Percentiles rank a stretch among this genome's conserved stretches.
These are phyloP conservation scores for Globodera ellingtonae DNA, from an alignment of 1,140 invertebrate genomes.

Conservation along the genomic window DNA sequence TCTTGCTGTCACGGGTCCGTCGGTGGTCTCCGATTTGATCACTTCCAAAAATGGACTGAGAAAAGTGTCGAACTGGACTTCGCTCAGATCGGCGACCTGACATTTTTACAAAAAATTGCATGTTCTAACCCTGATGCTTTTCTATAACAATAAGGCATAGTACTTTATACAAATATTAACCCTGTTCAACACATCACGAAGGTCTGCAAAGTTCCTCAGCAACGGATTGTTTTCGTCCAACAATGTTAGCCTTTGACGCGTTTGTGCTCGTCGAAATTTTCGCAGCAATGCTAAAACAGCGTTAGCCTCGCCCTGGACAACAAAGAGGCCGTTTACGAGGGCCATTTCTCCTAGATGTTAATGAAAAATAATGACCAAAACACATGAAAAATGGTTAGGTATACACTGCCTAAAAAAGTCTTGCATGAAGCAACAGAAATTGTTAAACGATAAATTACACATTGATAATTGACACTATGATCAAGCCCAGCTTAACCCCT, in stretches of 20 bases:
- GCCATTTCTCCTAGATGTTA: not conserved
- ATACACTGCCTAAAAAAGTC: no score
- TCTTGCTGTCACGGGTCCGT: slow-evolving; percentile 48
- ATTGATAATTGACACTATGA: no score
- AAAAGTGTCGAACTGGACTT: slow-evolving; percentile 47
- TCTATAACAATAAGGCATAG: no score
- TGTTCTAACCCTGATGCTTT: no score
- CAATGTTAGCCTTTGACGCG: slow-evolving; percentile 32
- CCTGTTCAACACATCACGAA: slow-evolving; percentile 53
- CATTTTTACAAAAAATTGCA: slow-evolving; percentile 5
- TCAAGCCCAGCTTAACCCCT: no score
- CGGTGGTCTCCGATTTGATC: slow-evolving; percentile 51
- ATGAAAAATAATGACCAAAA: no score
- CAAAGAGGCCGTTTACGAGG: slow-evolving; percentile 39
- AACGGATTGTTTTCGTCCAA: slow-evolving; percentile 49
- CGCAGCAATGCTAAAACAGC: slow-evolving; percentile 45
- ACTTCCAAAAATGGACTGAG: slow-evolving; percentile 55
- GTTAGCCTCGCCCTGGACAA: slow-evolving; percentile 46
- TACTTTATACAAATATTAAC: slow-evolving; percentile 34
- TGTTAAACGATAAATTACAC: no score
- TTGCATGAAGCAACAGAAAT: no score
- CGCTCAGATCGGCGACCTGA: slow-evolving; percentile 49
- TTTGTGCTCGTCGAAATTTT: slow-evolving; percentile 38
- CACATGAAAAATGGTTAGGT: no score
- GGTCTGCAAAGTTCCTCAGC: slow-evolving; percentile 52